Base-by-base conservation (phyloP, 2,113 vertebrate species). In the Gnathonemus longibarbis region DNA sequence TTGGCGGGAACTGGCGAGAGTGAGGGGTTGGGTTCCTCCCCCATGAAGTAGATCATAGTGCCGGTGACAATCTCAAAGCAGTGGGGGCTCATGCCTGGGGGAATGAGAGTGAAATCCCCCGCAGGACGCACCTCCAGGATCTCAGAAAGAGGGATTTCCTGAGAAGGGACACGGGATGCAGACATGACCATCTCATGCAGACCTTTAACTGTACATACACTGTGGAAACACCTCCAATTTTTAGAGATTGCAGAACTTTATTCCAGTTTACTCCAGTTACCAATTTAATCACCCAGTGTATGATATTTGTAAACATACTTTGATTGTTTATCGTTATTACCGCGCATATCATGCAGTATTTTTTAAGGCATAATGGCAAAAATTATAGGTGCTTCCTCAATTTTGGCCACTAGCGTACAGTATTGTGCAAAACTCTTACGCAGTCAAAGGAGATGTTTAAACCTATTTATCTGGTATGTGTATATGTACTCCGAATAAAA, bases 71-170 rank as follows among this genome's bases (percentile, higher is more conserved):
- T 94, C 94, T 98, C 97, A 0, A 98, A 98, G 94, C 97, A 98
- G 93, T 97, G 97, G 6, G 95, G 96, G 90, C 95, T 97, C 89
- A 96, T 96, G 58, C 97, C 96, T 0, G 94, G 90, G 0, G 96
- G 96, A 19, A 97, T 93, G 0, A 97, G 94, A 46, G 91, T 94
- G 92, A 97, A 97, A 93, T 97, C 95, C 19, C 95, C 93, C 0
- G 97, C 96, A 0, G 95, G 92, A 17, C 96, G 95, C 83, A 98
- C 93, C 0, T 96, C 92, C 84, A 98, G 94, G 91, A 98, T 96
- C 93, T 98, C 97, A 0, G 97, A 98, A 0, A 98, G 94, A 0
- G 97, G 97, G 45, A 98, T 97, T 92, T 98, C 97, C 97, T 98
- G 42, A n/a, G 19, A 48, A 92, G 31, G 62, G 39, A 58, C 46